Base-by-base conservation (phyloP, 2,113 vertebrate species). In the Baryphthengus martii region DNA sequence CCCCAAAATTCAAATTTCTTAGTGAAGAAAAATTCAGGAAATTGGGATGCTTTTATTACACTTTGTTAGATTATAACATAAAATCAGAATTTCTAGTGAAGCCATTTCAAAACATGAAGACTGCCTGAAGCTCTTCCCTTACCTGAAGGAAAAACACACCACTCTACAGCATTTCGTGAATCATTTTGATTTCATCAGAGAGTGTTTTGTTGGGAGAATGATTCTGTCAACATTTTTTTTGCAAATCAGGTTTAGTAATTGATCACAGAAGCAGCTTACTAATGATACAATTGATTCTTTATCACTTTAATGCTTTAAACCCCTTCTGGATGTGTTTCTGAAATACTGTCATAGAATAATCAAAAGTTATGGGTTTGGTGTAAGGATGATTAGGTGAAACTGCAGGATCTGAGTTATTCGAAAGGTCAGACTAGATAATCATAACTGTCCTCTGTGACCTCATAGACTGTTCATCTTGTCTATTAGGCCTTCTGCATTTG, bases 401-500 rank as follows among this genome's bases (percentile, higher is more conserved):
- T 80, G 56, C 82, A 90, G 56, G 26, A 73, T 91, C 35, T 50
- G 78, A 86, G 82, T 90, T 91, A 91, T 86, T 89, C 56, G 74
- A 83, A 94, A 97, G 92, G 93, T 90, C 88, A 93, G 47, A 90
- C 33, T 72, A 86, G 56, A 86, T 95, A 88, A 94, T 90, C 82
- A 42, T 86, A 78, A 33, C 72, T 63, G 65, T 86, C 67, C 52
- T 90, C 40, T 10, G 4, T 93, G 83, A 90, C 90, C 90, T 93
- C 86, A 93, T 29, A 81, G 76, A 40, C 56, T 92, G 83, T 90
- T 91, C 29, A 77, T 95, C 85, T 88, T 95, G 55, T 66, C 14
- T 75, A 88, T 87, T 74, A 61, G 47, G 15, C 74, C 29, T 84
- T 78, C 70, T 86, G 53, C 45, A 52, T 86, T 84, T 74, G 29